A percentile compares a stretch with the other conserved stretches of the same genome.
These are phyloP conservation scores for Entomyzon cyanotis DNA, from an alignment of 2,113 vertebrate genomes.

Conservation along the genomic window DNA sequence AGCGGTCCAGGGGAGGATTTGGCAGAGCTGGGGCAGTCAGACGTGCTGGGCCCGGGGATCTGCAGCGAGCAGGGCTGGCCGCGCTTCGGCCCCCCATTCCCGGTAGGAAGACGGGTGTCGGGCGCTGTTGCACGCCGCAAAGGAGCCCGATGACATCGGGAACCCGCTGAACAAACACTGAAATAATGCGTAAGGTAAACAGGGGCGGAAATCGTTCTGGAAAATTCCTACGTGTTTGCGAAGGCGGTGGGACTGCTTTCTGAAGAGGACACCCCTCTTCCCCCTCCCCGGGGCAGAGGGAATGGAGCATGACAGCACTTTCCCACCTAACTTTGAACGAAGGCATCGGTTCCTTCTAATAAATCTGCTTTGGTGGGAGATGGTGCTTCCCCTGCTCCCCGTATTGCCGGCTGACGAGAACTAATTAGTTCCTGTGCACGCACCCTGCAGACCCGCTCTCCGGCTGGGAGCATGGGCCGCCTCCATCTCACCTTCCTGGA, in stretches of 20 bases:
- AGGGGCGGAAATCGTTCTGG: slow-evolving; percentile 51
- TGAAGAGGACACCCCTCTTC: background rate
- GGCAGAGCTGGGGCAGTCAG: background rate
- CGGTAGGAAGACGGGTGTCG: background rate
- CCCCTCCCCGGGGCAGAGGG: background rate
- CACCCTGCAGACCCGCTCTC: background rate
- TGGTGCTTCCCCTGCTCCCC: background rate
- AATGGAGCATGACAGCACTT: background rate
- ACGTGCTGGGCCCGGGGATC: background rate
- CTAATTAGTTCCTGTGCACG: background rate
- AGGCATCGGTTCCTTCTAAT: background rate
- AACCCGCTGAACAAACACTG: slow-evolving; percentile 34
- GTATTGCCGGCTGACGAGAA: background rate
- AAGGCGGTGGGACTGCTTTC: background rate
- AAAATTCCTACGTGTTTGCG: slow-evolving; percentile 53
- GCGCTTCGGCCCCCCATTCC: background rate
- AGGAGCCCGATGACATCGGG: background rate
- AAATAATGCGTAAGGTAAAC: slow-evolving; percentile 57
- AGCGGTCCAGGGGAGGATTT: background rate
- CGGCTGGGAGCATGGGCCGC: background rate
- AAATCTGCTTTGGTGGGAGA: background rate
- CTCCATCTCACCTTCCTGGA: background rate
- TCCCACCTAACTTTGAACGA: background rate
- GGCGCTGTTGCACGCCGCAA: background rate
- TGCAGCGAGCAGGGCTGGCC: background rate